These are phyloP conservation scores for Somateria mollissima DNA, from an alignment of 2,797 vertebrate genomes.

Conservation along the genomic window DNA sequence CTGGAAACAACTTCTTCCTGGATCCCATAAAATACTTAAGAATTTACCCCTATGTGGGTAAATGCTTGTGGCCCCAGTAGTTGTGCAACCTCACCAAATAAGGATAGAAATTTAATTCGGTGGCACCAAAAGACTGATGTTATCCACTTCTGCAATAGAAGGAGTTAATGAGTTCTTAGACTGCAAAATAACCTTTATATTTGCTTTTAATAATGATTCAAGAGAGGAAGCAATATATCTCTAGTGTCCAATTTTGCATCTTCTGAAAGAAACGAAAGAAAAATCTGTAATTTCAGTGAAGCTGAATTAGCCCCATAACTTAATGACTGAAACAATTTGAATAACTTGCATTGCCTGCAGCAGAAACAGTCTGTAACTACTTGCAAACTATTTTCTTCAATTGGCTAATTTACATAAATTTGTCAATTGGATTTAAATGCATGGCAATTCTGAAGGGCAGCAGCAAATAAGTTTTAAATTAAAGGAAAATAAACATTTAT, in stretches of 20 bases:
- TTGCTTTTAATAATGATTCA: neutral
- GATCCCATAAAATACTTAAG: neutral
- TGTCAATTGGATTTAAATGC: neutral
- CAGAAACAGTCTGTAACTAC: conserved; percentile 5
- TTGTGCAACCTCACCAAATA: neutral
- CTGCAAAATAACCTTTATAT: neutral
- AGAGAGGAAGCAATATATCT: neutral
- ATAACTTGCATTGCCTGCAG: neutral
- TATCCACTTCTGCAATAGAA: neutral
- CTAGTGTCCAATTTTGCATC: neutral
- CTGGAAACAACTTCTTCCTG: neutral
- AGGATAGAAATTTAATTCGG: neutral
- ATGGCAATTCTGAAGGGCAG: neutral
- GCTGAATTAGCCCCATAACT: neutral
- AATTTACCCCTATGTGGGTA: too few relatives aligned
- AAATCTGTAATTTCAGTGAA: neutral
- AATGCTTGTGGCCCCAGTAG: rapidly evolving
- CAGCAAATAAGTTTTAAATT: neutral
- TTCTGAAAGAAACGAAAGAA: neutral
- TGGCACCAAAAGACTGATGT: neutral
- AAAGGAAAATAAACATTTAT: neutral
- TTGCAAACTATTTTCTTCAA: conserved; percentile 2
- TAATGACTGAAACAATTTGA: neutral
- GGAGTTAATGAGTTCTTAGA: neutral
- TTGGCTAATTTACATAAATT: conserved; percentile 14